Base-by-base conservation (phyloP, 2,113 vertebrate species). In the Excalfactoria chinensis region DNA sequence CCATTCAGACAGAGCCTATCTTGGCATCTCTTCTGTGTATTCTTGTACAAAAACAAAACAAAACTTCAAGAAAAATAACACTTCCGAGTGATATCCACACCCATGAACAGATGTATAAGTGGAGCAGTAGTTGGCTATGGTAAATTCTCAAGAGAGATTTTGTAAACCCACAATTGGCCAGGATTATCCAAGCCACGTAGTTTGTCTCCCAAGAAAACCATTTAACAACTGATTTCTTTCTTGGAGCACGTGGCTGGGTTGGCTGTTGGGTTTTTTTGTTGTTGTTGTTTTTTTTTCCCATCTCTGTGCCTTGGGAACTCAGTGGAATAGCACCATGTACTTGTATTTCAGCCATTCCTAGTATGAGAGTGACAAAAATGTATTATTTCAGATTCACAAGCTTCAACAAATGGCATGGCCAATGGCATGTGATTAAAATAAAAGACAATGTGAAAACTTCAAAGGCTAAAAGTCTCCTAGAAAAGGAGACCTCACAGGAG, bases 21-120 rank as follows among this genome's bases (percentile, higher is more conserved):
- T 77, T 26, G 48, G 43, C 37, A 35, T 23, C 58, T 70, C 51
- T 59, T 21, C 68, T 34, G 1, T 21, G 43, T 9, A 8, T 72
- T 62, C 78, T 56, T 56, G 37, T 9, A 43, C 56, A 37, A 35
- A 5, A 44, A 43, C 13, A 43, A 43, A 43, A 43, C 13, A 9
- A 48, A 48, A 22, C 32, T 72, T 70, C 34, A 63, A 68, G 56
- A 74, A 74, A 93, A 93, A 4, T 32, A 53, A 64, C 21, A 12
- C 26, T 72, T 53, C 44, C n/a, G 14, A 82, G 58, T 44, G 44
- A 67, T 75, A 22, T 37, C 80, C 88, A 94, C 95, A 95, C 86
- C 90, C 93, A 88, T 67, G 81, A 94, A 78, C 90, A 96, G 86
- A 90, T 93, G 83, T 44, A 72, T 21, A 88, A 86, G 67, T n/a